Conservation (phyloP, 2,797 vertebrate genomes). For the Danio choprae region DNA sequence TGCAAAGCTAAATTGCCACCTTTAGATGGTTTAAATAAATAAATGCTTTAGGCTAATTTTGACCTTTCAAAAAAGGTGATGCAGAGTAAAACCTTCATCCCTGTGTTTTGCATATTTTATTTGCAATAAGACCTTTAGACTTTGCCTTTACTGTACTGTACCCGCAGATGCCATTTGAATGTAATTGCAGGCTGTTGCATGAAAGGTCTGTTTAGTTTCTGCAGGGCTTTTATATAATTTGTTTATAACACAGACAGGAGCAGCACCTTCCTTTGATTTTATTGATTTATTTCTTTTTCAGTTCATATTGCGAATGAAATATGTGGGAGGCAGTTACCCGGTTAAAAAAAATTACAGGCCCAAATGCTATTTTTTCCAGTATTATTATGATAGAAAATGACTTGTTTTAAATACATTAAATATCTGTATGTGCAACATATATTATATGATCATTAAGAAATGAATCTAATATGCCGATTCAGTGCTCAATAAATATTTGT, state of each 20-base stretch:
- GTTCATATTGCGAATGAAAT: neutral
- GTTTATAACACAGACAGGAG: neutral
- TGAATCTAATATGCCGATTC: too few species aligned
- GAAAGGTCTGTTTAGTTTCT: neutral
- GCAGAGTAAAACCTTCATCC: neutral
- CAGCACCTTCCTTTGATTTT: neutral
- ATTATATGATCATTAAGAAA: too few species aligned
- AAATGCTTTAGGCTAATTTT: neutral
- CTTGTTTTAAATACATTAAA: neutral
- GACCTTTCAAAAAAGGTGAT: neutral
- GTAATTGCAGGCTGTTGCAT: neutral
- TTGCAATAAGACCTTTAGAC: neutral
- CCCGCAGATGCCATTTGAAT: neutral
- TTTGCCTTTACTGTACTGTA: neutral
- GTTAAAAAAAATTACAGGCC: neutral
- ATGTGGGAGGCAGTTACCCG: neutral
- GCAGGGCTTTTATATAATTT: neutral
- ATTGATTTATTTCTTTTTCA: neutral
- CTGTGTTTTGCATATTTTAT: conserved; percentile 1
- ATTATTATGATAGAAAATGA: too few species aligned
- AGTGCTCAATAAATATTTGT: too few species aligned
- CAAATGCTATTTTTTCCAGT: too few species aligned
- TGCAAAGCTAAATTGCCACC: neutral
- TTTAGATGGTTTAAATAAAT: neutral
- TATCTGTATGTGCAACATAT: too few species aligned